Evolutionary conservation across 2,888 invertebrate species (phyloP).

Genomic region (Poecilobothrus nobilitatus): DNA sequence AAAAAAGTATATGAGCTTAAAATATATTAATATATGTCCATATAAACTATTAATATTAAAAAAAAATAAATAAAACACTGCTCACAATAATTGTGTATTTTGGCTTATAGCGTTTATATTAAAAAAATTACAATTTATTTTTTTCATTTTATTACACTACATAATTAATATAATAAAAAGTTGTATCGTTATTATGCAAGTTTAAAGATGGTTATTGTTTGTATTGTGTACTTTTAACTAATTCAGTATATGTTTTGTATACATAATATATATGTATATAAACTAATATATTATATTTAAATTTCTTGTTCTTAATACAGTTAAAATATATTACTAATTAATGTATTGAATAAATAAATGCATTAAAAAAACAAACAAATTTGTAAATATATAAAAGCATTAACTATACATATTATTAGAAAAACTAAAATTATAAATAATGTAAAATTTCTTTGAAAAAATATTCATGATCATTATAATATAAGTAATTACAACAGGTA

Average conservation of each 20-base stretch:
- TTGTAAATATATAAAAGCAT: background rate
- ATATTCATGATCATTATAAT: background rate
- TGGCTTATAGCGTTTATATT: background rate
- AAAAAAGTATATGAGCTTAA: too few relatives aligned
- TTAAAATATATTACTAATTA: background rate
- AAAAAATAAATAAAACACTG: background rate
- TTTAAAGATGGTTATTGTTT: background rate
- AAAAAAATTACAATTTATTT: too few relatives aligned
- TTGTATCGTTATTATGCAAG: background rate
- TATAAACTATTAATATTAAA: background rate
- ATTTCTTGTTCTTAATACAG: background rate
- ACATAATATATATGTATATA: too few relatives aligned
- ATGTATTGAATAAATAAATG: background rate
- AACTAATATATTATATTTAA: background rate
- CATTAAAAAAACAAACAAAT: background rate
- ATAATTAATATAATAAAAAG: background rate
- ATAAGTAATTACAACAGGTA: background rate
- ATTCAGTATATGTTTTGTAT: background rate
- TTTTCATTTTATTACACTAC: background rate
- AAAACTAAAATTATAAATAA: background rate
- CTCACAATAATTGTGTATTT: background rate
- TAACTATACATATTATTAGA: background rate
- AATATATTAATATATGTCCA: too few relatives aligned
- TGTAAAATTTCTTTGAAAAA: constrained; percentile 1
- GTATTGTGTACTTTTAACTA: background rate